Evolutionary conservation across 1,140 invertebrate species (phyloP).

Genomic region (Drosophila tsacasi): DNA sequence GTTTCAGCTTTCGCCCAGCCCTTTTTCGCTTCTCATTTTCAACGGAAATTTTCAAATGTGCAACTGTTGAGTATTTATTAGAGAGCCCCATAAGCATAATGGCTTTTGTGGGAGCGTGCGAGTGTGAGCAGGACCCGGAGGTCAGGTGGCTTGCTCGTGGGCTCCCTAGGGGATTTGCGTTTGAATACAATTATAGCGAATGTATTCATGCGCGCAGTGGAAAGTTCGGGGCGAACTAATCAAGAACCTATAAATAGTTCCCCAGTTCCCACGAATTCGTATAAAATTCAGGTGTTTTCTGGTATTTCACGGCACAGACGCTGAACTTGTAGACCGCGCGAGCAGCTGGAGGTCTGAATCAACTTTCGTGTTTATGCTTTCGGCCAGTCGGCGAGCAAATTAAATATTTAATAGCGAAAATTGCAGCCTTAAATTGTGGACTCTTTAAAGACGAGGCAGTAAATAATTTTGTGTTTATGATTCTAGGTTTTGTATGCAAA

Average conservation of each 20-base stretch:
- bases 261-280: constrained; percentile 21
- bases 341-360: constrained; percentile 36
- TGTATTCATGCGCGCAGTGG: constrained; percentile 55
- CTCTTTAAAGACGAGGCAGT: constrained; percentile 20
- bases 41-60: constrained; percentile 69
- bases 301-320: constrained; percentile 17
- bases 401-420: constrained; percentile 32
- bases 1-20: constrained; percentile 31
- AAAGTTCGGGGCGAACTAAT: constrained; percentile 50
- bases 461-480: constrained; percentile 13
- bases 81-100: constrained; percentile 36
- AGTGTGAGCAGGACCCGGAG: background rate
- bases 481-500: background rate
- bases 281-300: constrained; percentile 44
- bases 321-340: background rate
- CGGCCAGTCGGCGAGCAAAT: constrained; percentile 33
- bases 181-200: constrained; percentile 63
- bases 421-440: constrained; percentile 12
- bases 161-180: constrained; percentile 55
- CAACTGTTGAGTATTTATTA: constrained; percentile 80
- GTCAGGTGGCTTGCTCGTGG: constrained; percentile 34
- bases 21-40: constrained; percentile 53
- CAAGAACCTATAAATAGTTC: constrained; percentile 52
- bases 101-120: background rate
- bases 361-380: constrained; percentile 31